Conservation (phyloP, 64 coral and sea anemone species). For the Trachythela sp. region DNA sequence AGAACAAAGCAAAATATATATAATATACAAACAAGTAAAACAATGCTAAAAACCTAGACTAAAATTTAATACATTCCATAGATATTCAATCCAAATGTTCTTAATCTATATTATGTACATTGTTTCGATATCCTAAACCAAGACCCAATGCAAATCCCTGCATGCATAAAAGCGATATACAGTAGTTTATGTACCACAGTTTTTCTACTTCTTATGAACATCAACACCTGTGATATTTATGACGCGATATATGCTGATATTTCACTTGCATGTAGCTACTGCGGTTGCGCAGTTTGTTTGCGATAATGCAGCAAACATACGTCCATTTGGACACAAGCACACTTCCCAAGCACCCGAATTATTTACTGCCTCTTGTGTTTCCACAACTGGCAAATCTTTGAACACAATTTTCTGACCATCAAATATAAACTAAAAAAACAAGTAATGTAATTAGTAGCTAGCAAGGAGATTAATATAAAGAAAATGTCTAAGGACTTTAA, state of each 20-base stretch:
- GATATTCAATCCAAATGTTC: too few relatives aligned
- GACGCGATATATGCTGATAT: neutral
- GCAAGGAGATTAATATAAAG: neutral
- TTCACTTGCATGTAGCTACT: neutral
- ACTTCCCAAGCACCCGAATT: conserved; percentile 51
- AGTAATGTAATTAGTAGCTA: neutral
- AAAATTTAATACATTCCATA: too few relatives aligned
- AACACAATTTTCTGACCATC: conserved; percentile 52
- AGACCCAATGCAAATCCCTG: neutral
- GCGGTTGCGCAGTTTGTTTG: conserved; percentile 32
- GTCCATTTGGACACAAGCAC: conserved; percentile 63
- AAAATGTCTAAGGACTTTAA: neutral
- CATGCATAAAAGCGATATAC: neutral
- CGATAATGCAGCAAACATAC: conserved; percentile 51
- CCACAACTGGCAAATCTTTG: conserved; percentile 13
- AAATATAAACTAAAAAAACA: conserved; percentile 39
- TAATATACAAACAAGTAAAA: too few relatives aligned
- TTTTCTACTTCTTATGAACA: neutral
- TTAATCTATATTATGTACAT: too few relatives aligned
- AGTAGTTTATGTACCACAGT: neutral
- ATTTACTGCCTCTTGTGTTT: neutral
- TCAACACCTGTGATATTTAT: too few relatives aligned
- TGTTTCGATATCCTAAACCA: neutral
- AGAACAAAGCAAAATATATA: too few relatives aligned
- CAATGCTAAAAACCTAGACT: too few relatives aligned